A percentile compares a stretch with the other conserved stretches of the same genome.
Conservation (phyloP, 2,797 vertebrate genomes). For the Lepidocolaptes lacrymiger region DNA sequence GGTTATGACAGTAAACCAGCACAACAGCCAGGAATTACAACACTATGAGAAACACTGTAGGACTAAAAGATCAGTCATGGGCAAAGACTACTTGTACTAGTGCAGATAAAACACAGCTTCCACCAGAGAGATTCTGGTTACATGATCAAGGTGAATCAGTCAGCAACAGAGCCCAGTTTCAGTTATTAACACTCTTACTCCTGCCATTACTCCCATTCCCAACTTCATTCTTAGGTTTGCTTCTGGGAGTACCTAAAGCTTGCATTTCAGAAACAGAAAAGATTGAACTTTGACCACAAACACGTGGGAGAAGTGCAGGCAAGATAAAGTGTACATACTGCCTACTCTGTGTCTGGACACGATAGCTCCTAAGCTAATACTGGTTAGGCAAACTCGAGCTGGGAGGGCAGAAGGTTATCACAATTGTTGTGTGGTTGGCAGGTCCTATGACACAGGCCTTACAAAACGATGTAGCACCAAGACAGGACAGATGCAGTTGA, state of each 20-base stretch:
- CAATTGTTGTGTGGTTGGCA: background rate
- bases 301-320: background rate
- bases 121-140: background rate
- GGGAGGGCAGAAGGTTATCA: background rate
- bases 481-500: background rate
- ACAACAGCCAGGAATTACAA: background rate
- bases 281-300: conserved; percentile 9
- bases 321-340: background rate
- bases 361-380: background rate
- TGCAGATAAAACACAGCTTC: background rate
- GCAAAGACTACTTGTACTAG: background rate
- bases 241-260: background rate
- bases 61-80: background rate
- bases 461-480: background rate
- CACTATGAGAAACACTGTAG: background rate
- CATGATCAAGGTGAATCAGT: background rate
- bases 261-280: background rate
- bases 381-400: background rate
- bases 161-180: background rate
- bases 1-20: background rate
- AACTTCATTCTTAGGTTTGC: background rate
- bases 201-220: background rate
- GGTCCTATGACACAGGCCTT: background rate
- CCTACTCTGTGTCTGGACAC: background rate
- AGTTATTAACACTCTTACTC: background rate